Base-by-base conservation (phyloP, 2,888 invertebrate species). In the Brenthis hecate region DNA sequence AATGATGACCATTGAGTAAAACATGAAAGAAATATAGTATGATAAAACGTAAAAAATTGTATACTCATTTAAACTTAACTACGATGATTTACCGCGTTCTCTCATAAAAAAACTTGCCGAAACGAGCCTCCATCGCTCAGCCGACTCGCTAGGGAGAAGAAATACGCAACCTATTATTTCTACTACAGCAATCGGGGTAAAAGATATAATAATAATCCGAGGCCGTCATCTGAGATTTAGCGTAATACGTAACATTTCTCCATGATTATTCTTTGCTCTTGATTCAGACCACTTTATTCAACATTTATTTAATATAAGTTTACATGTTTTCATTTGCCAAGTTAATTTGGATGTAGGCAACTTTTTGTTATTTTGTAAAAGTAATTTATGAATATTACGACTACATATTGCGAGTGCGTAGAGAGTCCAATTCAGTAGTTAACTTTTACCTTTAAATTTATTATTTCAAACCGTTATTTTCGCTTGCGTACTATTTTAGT, bases 111-210 rank as follows among this genome's bases (percentile, higher is more conserved):
- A 70, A 72, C 68, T 70, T 72, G 68, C 55, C 71, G 65, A 56
- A 66, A 68, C 61, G 79, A 78, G 76, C 78, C 78, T 69, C 75
- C 76, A 75, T 76, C 77, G 77, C 74, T 78, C 80, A 81, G 81
- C 79, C 77, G 82, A 80, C 78, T 81, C 81, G 78, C 77, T 71
- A 75, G 79, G 75, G 79, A 77, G 80, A 79, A 80, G 78, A 73
- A 76, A 83, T 83, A 80, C 81, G 80, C 79, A 78, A 78, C 79
- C 78, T 78, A 86, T 86, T 86, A 87, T 79, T 84, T 84, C 82
- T 81, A 83, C 81, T 78, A 80, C 77, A 78, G 77, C 84, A 83
- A 86, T 87, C 85, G 81, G 77, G 76, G 76, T 76, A 78, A 82
- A 81, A 72, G 80, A 85, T 84, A 81, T 81, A 82, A 85, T 86